Conservation (phyloP, 1,140 invertebrate species). For the Lepidotrigona ventralis region DNA sequence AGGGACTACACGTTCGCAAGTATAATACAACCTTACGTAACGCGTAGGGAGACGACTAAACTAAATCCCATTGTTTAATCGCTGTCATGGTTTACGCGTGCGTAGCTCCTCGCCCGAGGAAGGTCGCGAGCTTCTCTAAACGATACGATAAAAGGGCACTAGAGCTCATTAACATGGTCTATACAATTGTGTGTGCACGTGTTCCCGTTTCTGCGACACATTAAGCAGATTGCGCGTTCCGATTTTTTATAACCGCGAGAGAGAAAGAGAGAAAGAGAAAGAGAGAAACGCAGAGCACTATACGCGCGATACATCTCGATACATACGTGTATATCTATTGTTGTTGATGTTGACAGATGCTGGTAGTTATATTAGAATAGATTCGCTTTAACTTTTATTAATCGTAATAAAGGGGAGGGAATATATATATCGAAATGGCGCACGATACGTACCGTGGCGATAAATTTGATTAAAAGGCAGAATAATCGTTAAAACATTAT, state of each 20-base stretch:
- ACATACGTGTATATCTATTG: neutral
- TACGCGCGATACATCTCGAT: neutral
- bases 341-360: neutral
- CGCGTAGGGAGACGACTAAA: conserved; percentile 6
- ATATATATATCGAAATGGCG: neutral
- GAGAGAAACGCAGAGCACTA: neutral
- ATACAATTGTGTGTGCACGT: conserved; percentile 37
- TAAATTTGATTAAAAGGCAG: neutral
- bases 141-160: conserved; percentile 29
- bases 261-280: neutral
- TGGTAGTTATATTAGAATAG: neutral
- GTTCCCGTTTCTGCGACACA: conserved; percentile 17
- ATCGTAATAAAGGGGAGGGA: conserved; percentile 22
- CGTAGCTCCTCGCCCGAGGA: conserved; percentile 36
- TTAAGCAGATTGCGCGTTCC: conserved; percentile 40
- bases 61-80: conserved; percentile 50
- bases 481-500: neutral
- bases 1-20: neutral
- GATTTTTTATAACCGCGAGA: conserved; percentile 24
- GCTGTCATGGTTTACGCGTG: conserved; percentile 22
- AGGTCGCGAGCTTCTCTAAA: conserved; percentile 37
- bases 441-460: neutral
- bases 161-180: conserved; percentile 37
- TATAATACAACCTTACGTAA: conserved; percentile 2
- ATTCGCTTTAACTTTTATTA: neutral